Conservation (phyloP, 2,888 invertebrate species). For the Malacosoma neustria region DNA sequence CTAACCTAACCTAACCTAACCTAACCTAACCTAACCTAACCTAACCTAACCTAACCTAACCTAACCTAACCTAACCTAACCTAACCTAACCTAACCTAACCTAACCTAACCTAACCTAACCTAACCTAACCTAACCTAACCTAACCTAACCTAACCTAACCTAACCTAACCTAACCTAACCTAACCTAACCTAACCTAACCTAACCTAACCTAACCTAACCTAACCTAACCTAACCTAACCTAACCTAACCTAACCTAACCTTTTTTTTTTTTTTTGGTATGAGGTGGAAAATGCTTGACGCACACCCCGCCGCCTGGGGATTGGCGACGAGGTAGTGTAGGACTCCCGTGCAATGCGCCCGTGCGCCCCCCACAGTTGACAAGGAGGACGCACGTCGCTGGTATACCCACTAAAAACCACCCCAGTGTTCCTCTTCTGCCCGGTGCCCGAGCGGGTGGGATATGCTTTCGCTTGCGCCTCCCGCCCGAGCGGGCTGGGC, state of each 20-base stretch:
- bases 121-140: constrained; percentile 17
- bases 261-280: constrained; percentile 1
- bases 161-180: constrained; percentile 20
- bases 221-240: constrained; percentile 17
- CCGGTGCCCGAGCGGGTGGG: too few species aligned
- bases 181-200: constrained; percentile 19
- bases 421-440: constrained; percentile 6
- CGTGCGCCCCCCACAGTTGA: not conserved
- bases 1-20: constrained; percentile 20
- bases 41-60: constrained; percentile 17
- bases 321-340: not conserved
- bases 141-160: constrained; percentile 18
- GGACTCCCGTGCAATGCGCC: too few species aligned
- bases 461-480: too few species aligned
- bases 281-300: not conserved
- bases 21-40: constrained; percentile 15
- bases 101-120: constrained; percentile 20
- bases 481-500: too few species aligned
- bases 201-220: constrained; percentile 18
- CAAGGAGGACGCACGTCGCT: not conserved
- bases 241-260: constrained; percentile 15
- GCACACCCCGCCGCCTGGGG: not conserved
- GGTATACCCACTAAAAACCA: too few species aligned
- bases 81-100: constrained; percentile 17
- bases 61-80: constrained; percentile 15